Conservation (phyloP, 2,797 vertebrate species). For the Erethizon dorsatum region DNA sequence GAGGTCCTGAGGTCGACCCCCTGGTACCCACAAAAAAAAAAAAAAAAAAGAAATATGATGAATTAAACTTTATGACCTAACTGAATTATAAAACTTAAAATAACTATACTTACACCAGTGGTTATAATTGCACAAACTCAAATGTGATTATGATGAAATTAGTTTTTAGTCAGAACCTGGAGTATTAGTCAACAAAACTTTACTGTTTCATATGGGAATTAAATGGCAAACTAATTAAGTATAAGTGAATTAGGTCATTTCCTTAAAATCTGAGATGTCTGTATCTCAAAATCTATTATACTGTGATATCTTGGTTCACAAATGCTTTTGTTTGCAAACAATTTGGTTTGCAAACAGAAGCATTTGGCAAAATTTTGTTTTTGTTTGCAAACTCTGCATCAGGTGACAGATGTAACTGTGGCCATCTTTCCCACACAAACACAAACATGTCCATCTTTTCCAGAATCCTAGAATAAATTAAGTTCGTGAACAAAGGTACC, state of each 20-base stretch:
- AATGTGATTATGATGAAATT: slow-evolving; percentile 35
- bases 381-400: background rate
- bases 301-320: background rate
- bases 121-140: background rate
- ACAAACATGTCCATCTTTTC: background rate
- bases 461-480: background rate
- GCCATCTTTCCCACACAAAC: background rate
- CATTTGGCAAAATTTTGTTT: background rate
- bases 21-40: too few species aligned
- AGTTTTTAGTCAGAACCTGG: slow-evolving; percentile 4
- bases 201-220: background rate
- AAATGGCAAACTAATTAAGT: background rate
- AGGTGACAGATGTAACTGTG: background rate
- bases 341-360: background rate
- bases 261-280: background rate
- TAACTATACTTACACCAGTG: background rate
- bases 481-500: background rate
- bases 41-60: too few species aligned
- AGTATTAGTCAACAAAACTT: background rate
- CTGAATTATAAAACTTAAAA: background rate
- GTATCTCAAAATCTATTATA: background rate
- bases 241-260: background rate
- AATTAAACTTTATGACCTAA: background rate
- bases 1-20: too few species aligned
- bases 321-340: background rate